Evolutionary conservation across 2,797 vertebrate genomes (phyloP).

Genomic region (Benthosema pterotum): DNA sequence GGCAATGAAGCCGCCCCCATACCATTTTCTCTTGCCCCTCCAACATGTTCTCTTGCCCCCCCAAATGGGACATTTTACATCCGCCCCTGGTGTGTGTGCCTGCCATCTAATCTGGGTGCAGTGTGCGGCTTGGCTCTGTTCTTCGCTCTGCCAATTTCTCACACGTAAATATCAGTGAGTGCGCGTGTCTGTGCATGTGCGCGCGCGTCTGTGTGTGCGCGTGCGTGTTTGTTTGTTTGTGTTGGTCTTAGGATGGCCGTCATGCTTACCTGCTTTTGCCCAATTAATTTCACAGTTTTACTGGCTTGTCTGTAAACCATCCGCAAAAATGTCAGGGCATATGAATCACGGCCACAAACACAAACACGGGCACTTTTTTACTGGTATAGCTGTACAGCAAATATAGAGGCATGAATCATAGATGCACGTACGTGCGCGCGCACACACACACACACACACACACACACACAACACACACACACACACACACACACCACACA

Average conservation of each 20-base stretch:
- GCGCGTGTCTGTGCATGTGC: slow-evolving; percentile 31
- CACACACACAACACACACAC: slow-evolving; percentile 2
- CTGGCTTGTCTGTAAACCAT: slow-evolving; percentile 28
- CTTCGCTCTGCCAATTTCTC: no score
- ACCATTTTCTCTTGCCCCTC: no score
- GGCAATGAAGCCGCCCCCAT: no score
- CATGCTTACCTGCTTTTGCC: slow-evolving; percentile 16
- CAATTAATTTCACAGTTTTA: slow-evolving; percentile 44
- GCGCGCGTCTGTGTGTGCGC: slow-evolving; percentile 32
- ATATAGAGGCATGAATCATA: no score
- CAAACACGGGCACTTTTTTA: slow-evolving; percentile 1
- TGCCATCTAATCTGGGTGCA: neutral
- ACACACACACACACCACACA: neutral
- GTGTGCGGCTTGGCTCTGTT: no score
- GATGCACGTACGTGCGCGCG: no score
- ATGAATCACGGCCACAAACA: neutral
- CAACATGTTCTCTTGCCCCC: no score
- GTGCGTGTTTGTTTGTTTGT: slow-evolving; percentile 15
- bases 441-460: neutral
- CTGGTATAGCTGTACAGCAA: no score
- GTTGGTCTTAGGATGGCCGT: slow-evolving; percentile 20
- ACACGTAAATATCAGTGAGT: slow-evolving; percentile 13
- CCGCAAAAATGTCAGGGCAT: slow-evolving; percentile 14
- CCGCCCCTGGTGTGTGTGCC: slow-evolving; percentile 19
- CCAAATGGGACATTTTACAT: no score